Percentiles rank a stretch among this genome's conserved stretches.
Conservation (phyloP, 2,113 vertebrate genomes). For the Myrmophylax atrothorax region DNA sequence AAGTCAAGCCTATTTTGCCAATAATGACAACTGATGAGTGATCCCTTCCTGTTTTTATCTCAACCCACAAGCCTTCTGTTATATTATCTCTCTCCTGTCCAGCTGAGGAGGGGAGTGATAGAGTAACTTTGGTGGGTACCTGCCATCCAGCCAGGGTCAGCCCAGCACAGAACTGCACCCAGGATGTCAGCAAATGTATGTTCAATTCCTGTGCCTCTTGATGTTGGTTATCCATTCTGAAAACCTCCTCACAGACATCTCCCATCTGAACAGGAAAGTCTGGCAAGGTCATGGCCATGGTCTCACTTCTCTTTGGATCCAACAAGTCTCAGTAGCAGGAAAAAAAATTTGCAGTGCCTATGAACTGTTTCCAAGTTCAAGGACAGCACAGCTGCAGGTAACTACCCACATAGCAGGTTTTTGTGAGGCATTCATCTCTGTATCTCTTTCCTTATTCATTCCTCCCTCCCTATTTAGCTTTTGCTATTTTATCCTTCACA, state of each 20-base stretch:
- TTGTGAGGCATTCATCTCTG: not conserved
- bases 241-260: not conserved
- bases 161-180: not conserved
- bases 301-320: not conserved
- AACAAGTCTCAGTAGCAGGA: not conserved
- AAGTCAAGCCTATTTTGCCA: not conserved
- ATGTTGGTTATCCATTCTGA: not conserved
- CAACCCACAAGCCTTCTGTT: not conserved
- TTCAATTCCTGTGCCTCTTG: not conserved
- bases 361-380: not conserved
- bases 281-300: not conserved
- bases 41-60: not conserved
- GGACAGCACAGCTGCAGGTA: not conserved
- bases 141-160: not conserved
- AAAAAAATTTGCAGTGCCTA: not conserved
- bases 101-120: not conserved
- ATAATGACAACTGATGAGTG: not conserved
- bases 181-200: not conserved
- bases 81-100: not conserved
- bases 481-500: not conserved
- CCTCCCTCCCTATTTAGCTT: not conserved
- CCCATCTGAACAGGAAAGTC: not conserved
- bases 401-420: not conserved
- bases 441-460: not conserved
- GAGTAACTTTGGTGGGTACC: not conserved